Base-by-base conservation (phyloP, 2,797 vertebrate genomes). In the Hypotaenidia okinawae region DNA sequence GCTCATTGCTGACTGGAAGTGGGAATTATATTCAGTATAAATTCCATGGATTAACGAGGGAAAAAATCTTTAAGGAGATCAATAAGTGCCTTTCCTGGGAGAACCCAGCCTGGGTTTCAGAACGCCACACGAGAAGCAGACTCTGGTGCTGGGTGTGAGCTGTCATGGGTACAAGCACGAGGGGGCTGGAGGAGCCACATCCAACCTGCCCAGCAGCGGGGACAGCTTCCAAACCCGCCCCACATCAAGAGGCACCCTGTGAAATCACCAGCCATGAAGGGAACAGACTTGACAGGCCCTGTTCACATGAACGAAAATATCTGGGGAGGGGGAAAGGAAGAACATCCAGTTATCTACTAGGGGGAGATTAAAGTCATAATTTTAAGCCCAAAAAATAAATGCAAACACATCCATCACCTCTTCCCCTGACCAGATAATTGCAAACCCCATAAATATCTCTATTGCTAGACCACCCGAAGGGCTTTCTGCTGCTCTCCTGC, bases 101-200 rank as follows among this genome's bases (percentile, higher is more conserved):
- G 45, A 51, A 11, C 45, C 6, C 27, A 57, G 43, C 18, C 54
- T 9, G 32, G 2, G 1, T 64, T 10, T 37, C 52, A 33, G 49
- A 4, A 5, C 18, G 18, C 18, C 78, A 10, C 27, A 27, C 9
- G n/a, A 43, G 85, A 9, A 43, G 13, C 30, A 13, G 39, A 0
- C 41, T 11, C 66, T 68, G 61, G 41, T 2, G 1, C 0, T 4
- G 3, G 15, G 30, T 12, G 5, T 21, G 37, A 10, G 7, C 24
- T 39, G 3, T 9, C 1, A 1, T 10, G 5, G 8, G 12, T 1
- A 5, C 4, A 2, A 15, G 24, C 23, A 37, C 3, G 1, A 6
- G 18, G 13, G 43, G 33, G 45, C 23, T 59, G 0, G 30, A 58
- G 64, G 75, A 73, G 18, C 18, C 55, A 2, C 21, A 17, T 8